Conservation (phyloP, 2,113 vertebrate genomes). For the Colaptes auratus region DNA sequence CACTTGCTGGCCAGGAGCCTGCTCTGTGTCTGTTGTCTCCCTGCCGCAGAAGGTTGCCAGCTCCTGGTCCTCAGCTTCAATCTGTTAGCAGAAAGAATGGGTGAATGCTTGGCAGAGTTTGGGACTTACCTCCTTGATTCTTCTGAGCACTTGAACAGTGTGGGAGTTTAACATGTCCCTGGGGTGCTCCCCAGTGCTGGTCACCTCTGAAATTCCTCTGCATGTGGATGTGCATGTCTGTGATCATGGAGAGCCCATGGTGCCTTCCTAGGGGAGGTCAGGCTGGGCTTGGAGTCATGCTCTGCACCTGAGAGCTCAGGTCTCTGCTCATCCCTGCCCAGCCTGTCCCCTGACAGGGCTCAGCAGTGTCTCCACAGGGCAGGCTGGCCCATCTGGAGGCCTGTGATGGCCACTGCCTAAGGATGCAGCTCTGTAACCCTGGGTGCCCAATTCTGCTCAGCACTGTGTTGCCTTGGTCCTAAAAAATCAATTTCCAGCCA, state of each 20-base stretch:
- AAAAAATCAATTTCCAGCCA: not conserved
- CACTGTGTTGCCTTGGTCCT: not conserved
- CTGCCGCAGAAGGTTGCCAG: conserved; percentile 89
- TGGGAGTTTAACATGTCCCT: not conserved
- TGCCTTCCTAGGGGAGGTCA: not conserved
- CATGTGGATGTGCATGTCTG: not conserved
- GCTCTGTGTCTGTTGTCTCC: conserved; percentile 89
- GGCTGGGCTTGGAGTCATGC: not conserved
- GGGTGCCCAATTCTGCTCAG: not conserved
- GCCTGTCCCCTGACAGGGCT: not conserved
- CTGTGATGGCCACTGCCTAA: not conserved
- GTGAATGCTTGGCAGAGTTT: not conserved
- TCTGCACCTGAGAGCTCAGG: not conserved
- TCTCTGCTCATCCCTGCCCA: not conserved
- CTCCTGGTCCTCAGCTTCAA: conserved; percentile 85
- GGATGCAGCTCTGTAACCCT: not conserved
- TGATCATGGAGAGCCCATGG: not conserved
- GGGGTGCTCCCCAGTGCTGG: not conserved
- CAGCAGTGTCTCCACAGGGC: not conserved
- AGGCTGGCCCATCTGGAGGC: not conserved
- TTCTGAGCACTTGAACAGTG: not conserved
- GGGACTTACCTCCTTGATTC: not conserved
- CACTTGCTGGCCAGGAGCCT: conserved; percentile 80
- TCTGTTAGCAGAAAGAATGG: conserved; percentile 66
- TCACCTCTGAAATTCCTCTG: not conserved